Percentiles rank a stretch among this genome's conserved stretches.
phyloP scores from a whole-genome alignment of 1,140 invertebrate genomes.

The Papilio polyxenes region DNA sequence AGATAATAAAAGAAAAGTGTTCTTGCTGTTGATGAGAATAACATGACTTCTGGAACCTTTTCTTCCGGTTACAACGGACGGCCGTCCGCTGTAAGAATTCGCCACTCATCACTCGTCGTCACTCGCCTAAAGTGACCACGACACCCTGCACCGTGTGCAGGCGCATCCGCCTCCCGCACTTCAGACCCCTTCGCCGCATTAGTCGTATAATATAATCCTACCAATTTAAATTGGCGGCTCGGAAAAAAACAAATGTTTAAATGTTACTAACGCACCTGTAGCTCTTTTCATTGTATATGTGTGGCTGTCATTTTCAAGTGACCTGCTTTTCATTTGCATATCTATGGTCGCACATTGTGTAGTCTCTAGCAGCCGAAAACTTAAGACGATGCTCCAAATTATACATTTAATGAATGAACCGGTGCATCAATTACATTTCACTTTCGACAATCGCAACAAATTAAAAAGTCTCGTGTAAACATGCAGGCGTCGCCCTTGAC shows the following conservation, averaged over 20 bases:
- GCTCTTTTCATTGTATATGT: background rate
- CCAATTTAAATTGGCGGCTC: too few species aligned
- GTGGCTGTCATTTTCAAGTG: background rate
- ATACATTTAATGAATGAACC: constrained; percentile 26
- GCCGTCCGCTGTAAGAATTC: too few species aligned
- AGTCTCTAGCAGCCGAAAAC: background rate
- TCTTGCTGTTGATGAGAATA: too few species aligned
- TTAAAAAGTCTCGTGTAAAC: constrained; percentile 39
- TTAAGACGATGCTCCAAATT: background rate
- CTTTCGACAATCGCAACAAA: constrained; percentile 38
- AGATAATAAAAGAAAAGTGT: background rate
- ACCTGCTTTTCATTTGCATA: background rate
- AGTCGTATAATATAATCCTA: too few species aligned
- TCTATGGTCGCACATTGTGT: background rate
- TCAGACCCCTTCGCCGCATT: too few species aligned
- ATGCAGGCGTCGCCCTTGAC: constrained; percentile 54
- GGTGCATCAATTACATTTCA: constrained; percentile 26
- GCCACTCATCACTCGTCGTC: too few species aligned
- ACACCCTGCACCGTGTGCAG: too few species aligned
- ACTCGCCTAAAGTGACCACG: too few species aligned
- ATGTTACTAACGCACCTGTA: background rate
- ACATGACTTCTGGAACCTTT: too few species aligned
- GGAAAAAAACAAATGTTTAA: background rate
- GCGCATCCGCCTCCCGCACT: too few species aligned
- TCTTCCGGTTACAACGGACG: too few species aligned